Conservation (phyloP, 1,140 invertebrate genomes). For the Mya arenaria region DNA sequence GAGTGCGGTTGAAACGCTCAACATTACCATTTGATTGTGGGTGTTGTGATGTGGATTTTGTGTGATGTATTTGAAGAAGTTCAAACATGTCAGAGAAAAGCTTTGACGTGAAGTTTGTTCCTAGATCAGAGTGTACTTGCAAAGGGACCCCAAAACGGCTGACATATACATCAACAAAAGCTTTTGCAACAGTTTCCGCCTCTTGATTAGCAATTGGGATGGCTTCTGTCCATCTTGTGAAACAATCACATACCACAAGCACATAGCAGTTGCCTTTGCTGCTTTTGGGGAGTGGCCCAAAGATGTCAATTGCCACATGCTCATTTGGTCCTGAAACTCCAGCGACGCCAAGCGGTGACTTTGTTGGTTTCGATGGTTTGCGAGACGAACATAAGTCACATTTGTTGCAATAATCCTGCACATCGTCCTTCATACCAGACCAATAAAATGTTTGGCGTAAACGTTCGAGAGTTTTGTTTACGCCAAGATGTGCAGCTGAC, state of each 20-base stretch:
- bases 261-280: slow-evolving; percentile 64
- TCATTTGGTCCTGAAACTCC: slow-evolving; percentile 39
- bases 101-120: slow-evolving; percentile 55
- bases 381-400: too few relatives aligned
- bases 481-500: too few relatives aligned
- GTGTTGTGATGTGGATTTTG: neutral
- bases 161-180: slow-evolving; percentile 73
- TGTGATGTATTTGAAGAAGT: slow-evolving; percentile 36
- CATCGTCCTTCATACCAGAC: too few relatives aligned
- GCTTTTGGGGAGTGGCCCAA: slow-evolving; percentile 63
- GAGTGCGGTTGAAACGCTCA: neutral
- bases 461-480: too few relatives aligned
- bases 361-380: too few relatives aligned
- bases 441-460: too few relatives aligned
- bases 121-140: slow-evolving; percentile 77
- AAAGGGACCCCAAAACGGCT: slow-evolving; percentile 76
- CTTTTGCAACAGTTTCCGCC: slow-evolving; percentile 71
- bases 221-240: slow-evolving; percentile 66
- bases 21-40: slow-evolving; percentile 8
- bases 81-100: slow-evolving; percentile 52
- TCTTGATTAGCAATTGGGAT: slow-evolving; percentile 64
- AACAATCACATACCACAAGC: slow-evolving; percentile 66
- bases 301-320: slow-evolving; percentile 56
- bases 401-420: too few relatives aligned
- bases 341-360: neutral